Percentiles rank a stretch among this genome's conserved stretches.
Conservation (phyloP, 1,140 invertebrate species). For the Drosophila nannoptera region DNA sequence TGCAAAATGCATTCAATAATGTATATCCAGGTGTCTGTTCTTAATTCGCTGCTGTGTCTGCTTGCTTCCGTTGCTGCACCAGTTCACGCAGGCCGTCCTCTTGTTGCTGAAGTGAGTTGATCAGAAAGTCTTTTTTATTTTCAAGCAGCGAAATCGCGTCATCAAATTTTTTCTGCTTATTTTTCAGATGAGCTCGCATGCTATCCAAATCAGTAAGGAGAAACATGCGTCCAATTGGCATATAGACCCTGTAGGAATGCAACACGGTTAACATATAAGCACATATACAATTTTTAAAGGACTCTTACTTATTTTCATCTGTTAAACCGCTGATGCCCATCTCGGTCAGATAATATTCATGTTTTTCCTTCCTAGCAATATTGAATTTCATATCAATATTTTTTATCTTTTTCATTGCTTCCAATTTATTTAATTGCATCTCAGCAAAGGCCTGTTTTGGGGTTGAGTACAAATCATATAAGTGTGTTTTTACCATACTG, state of each 20-base stretch:
- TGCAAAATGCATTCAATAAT: conserved; percentile 12
- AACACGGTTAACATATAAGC: not conserved
- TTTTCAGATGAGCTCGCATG: conserved; percentile 69
- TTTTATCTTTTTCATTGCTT: conserved; percentile 78
- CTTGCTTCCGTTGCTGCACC: conserved; percentile 76
- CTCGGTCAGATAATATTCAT: conserved; percentile 75
- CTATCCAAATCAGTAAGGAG: conserved; percentile 71
- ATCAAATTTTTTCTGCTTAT: conserved; percentile 76
- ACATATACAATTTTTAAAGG: not conserved
- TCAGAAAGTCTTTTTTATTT: conserved; percentile 74
- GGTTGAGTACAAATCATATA: conserved; percentile 11
- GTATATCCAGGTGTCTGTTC: not conserved
- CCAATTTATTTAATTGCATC: conserved; percentile 78
- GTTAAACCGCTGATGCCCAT: conserved; percentile 68
- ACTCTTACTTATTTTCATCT: conserved; percentile 62
- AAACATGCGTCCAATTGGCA: conserved; percentile 78
- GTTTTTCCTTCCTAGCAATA: conserved; percentile 75
- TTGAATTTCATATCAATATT: conserved; percentile 78
- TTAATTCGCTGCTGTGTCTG: conserved; percentile 58
- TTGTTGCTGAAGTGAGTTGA: conserved; percentile 75
- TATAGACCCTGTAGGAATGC: conserved; percentile 58
- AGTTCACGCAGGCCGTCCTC: conserved; percentile 75
- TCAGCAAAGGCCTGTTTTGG: conserved; percentile 73
- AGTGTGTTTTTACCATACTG: conserved; percentile 10
- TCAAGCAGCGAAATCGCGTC: conserved; percentile 69